A percentile compares a stretch with the other conserved stretches of the same genome.
Evolutionary conservation across 2,797 vertebrate species (phyloP).

Genomic region (Coilia nasus): DNA sequence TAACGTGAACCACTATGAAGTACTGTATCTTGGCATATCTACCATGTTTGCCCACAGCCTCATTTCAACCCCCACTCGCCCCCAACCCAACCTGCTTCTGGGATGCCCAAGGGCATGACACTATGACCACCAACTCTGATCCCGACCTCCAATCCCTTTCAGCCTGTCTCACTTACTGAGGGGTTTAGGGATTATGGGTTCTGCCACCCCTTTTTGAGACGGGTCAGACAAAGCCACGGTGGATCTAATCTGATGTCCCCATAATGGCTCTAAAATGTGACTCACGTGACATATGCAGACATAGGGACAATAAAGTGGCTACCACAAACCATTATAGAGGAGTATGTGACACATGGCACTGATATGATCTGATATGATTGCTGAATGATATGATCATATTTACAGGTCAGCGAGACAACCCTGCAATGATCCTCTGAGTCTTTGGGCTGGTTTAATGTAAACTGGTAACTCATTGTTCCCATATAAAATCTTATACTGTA

Average conservation of each 20-base stretch:
- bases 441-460: background rate
- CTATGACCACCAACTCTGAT: background rate
- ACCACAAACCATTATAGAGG: background rate
- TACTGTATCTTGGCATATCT: too few species aligned
- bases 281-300: background rate
- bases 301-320: background rate
- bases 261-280: background rate
- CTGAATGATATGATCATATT: background rate
- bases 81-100: background rate
- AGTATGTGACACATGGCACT: background rate
- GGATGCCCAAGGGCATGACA: background rate
- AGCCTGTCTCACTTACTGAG: slow-evolving; percentile 66
- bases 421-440: background rate
- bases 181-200: slow-evolving; percentile 67
- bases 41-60: too few species aligned
- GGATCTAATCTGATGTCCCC: background rate
- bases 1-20: too few species aligned
- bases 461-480: background rate
- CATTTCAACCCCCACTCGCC: slow-evolving; percentile 43
- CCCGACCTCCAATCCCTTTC: slow-evolving; percentile 56
- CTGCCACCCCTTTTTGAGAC: slow-evolving; percentile 66
- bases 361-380: too few species aligned
- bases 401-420: background rate
- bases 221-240: slow-evolving; percentile 54
- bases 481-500: background rate